phyloP scores from a whole-genome alignment of 2,888 invertebrate genomes.

The Pseudococcus viburni region DNA sequence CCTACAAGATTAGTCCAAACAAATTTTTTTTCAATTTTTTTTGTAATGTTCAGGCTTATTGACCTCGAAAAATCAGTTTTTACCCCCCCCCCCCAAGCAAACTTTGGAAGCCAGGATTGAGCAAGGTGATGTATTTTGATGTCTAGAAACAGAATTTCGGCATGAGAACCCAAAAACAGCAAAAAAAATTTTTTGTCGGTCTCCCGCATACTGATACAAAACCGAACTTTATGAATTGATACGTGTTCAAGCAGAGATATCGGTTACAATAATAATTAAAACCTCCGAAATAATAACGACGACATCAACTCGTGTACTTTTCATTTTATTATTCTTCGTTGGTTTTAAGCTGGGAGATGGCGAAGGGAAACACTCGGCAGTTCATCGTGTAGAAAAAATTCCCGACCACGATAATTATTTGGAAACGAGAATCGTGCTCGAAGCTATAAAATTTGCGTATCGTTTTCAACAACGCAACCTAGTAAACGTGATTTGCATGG shows the following conservation, averaged over 20 bases:
- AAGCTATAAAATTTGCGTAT: constrained; percentile 6
- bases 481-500: not conserved
- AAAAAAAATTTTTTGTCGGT: too few species aligned
- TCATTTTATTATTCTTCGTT: not conserved
- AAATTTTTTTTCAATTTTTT: too few species aligned
- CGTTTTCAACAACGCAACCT: not conserved
- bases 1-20: too few species aligned
- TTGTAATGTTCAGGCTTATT: too few species aligned
- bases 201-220: not conserved
- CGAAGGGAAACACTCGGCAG: not conserved
- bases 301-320: not conserved
- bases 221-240: not conserved
- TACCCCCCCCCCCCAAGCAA: too few species aligned
- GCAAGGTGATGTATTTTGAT: too few species aligned
- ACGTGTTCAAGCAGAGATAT: not conserved
- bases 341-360: not conserved
- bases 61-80: too few species aligned
- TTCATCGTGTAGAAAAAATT: not conserved
- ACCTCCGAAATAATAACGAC: not conserved
- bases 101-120: too few species aligned
- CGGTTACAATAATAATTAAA: not conserved
- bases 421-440: constrained; percentile 14
- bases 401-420: not conserved
- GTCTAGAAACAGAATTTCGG: too few species aligned
- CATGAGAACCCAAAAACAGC: too few species aligned